Conservation (phyloP, 2,797 vertebrate genomes). For the Channallabes apus region DNA sequence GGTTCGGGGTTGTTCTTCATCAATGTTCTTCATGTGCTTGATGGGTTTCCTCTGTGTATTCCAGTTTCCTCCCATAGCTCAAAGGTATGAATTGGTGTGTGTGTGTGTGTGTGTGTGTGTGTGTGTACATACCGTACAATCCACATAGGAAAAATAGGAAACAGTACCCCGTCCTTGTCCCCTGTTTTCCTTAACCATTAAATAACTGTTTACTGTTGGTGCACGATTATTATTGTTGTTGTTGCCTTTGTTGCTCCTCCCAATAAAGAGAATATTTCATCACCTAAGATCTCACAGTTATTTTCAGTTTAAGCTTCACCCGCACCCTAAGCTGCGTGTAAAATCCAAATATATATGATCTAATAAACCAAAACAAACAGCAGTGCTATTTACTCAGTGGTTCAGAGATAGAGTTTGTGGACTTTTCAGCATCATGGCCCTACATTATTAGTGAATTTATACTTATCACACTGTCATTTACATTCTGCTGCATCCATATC, state of each 20-base stretch:
- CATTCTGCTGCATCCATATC: not conserved
- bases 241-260: no score
- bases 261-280: not conserved
- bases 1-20: no score
- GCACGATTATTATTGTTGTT: not conserved
- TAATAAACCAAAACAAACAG: not conserved
- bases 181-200: no score
- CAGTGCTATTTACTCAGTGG: not conserved
- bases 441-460: not conserved
- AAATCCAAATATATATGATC: slow-evolving; percentile 4
- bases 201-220: no score
- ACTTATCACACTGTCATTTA: not conserved
- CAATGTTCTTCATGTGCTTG: no score
- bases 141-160: no score
- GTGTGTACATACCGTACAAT: no score
- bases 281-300: not conserved
- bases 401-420: not conserved
- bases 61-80: no score
- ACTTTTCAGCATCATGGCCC: not conserved
- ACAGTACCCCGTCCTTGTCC: no score
- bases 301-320: not conserved
- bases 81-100: no score
- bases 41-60: no score
- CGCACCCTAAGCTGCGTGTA: not conserved
- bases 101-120: no score